phyloP scores from a whole-genome alignment of 1,140 invertebrate genomes.

The Drosophila sulfurigaster region DNA sequence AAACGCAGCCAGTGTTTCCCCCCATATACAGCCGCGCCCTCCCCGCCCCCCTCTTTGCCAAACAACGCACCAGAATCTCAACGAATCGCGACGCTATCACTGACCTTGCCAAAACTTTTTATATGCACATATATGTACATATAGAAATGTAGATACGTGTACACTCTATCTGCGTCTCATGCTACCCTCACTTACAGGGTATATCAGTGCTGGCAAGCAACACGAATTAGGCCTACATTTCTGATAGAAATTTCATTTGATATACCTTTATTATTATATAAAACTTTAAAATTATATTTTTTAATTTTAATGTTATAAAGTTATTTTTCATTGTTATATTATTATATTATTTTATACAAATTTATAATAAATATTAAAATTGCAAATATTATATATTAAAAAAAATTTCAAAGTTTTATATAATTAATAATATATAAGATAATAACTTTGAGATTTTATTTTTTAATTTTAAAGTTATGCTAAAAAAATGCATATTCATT shows the following conservation, averaged over 20 bases:
- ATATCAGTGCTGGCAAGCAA: background rate
- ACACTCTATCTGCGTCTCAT: background rate
- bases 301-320: too few species aligned
- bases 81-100: slow-evolving; percentile 56
- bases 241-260: too few species aligned
- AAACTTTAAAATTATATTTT: background rate
- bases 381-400: too few species aligned
- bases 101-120: slow-evolving; percentile 71
- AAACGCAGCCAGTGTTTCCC: slow-evolving; percentile 24
- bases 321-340: too few species aligned
- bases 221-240: background rate
- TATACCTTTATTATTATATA: too few species aligned
- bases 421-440: too few species aligned
- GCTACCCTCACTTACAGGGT: background rate
- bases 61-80: slow-evolving; percentile 15
- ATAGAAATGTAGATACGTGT: slow-evolving; percentile 8
- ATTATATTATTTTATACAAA: too few species aligned
- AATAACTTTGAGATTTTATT: too few species aligned
- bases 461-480: too few species aligned
- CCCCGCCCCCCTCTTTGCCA: background rate
- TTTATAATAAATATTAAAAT: too few species aligned
- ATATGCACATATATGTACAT: slow-evolving; percentile 7
- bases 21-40: background rate
- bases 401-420: too few species aligned
- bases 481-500: too few species aligned